These are phyloP conservation scores for Clytia hemisphaerica DNA, from an alignment of 30 jellyfish, hydroid and myxozoan species.

Conservation along the genomic window DNA sequence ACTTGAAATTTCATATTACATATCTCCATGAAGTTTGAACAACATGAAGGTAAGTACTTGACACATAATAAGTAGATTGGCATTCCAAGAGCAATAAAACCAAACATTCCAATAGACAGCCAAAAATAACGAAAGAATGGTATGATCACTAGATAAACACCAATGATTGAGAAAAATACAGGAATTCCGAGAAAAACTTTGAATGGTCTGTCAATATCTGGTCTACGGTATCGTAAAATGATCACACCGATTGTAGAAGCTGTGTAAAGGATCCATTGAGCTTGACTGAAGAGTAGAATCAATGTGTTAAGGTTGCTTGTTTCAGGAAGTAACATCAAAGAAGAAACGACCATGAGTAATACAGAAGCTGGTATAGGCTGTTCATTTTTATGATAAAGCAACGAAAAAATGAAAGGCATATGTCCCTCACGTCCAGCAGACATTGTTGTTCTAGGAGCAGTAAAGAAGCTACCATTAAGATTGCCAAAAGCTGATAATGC, in stretches of 20 bases:
- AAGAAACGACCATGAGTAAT: neutral
- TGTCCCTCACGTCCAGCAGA: constrained; percentile 47
- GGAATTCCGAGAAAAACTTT: constrained; percentile 49
- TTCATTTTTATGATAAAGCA: constrained; percentile 8
- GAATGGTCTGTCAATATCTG: constrained; percentile 32
- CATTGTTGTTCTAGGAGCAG: constrained; percentile 4
- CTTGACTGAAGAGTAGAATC: constrained; percentile 13
- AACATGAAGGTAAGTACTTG: no score
- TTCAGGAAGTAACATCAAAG: constrained; percentile 4
- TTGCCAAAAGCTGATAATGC: constrained; percentile 23
- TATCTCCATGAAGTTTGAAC: no score
- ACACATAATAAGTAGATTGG: no score
- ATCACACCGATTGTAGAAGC: constrained; percentile 31
- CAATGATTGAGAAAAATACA: constrained; percentile 7
- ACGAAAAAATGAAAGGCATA: constrained; percentile 33
- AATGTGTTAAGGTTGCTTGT: constrained; percentile 13
- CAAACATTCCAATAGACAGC: no score
- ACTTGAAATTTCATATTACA: no score
- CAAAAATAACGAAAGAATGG: no score
- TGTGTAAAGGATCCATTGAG: constrained; percentile 28
- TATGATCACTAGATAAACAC: neutral
- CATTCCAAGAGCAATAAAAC: no score
- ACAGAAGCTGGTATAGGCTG: constrained; percentile 29
- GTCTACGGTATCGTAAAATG: constrained; percentile 16
- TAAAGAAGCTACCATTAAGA: constrained; percentile 18